phyloP scores from a whole-genome alignment of 2,113 vertebrate species.

The Amblyornis subalaris region DNA sequence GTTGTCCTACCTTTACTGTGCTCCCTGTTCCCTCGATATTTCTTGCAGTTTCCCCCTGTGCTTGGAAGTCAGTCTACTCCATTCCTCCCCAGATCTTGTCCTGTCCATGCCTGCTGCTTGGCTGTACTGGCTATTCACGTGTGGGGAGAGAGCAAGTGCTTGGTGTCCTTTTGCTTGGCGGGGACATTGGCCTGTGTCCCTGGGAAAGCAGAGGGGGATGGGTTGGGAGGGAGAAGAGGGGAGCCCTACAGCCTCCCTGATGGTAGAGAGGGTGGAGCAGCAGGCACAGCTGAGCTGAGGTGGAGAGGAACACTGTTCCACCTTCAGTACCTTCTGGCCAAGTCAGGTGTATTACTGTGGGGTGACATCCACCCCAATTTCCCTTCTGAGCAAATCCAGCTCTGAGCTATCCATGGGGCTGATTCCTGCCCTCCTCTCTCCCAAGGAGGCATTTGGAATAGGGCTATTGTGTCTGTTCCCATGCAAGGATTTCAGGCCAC shows the following conservation, averaged over 20 bases:
- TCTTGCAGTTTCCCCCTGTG: not conserved
- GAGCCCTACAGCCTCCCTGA: not conserved
- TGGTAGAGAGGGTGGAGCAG: not conserved
- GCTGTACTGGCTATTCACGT: not conserved
- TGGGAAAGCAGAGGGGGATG: not conserved
- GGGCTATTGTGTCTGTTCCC: not conserved
- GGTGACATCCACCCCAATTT: not conserved
- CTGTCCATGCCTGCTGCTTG: not conserved
- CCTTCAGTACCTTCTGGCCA: not conserved
- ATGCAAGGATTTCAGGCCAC: not conserved
- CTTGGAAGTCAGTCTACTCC: not conserved
- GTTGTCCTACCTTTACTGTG: not conserved
- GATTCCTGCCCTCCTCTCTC: not conserved
- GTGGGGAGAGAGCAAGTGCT: not conserved
- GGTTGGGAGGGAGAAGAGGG: fast-evolving
- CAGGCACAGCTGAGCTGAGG: not conserved
- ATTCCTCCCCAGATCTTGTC: not conserved
- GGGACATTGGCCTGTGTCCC: not conserved
- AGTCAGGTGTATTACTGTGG: not conserved
- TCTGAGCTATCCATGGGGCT: not conserved
- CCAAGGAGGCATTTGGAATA: not conserved
- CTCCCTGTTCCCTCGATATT: not conserved
- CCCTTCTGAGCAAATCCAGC: not conserved
- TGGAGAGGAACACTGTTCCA: not conserved
- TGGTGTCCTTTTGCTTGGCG: not conserved